These are phyloP conservation scores for Didymodactylos carnosus DNA, from an alignment of 2,888 invertebrate genomes.

Conservation along the genomic window DNA sequence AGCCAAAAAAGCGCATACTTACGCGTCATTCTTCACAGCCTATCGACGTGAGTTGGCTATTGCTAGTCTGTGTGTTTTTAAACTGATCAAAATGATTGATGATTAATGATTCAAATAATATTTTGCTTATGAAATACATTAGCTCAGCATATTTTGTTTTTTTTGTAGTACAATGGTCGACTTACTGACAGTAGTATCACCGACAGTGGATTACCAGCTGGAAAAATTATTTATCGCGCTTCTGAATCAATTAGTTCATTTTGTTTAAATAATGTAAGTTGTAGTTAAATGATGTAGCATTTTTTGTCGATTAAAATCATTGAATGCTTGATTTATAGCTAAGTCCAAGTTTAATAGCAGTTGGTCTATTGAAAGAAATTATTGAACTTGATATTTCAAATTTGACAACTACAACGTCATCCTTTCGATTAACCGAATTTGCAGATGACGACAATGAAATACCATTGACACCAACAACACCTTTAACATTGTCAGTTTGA, in stretches of 20 bases:
- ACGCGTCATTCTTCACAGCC: constrained; percentile 12
- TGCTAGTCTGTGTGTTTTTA: background rate
- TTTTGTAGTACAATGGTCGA: background rate
- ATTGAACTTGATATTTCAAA: constrained; percentile 91
- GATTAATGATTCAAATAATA: too few relatives aligned
- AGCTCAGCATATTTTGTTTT: background rate
- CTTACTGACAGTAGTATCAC: background rate
- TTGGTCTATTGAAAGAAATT: constrained; percentile 83
- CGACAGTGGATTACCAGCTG: background rate
- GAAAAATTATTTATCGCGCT: constrained; percentile 88
- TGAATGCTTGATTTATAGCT: constrained; percentile 20
- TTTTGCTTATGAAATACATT: too few relatives aligned
- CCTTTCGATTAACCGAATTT: constrained; percentile 33
- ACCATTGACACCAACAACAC: background rate
- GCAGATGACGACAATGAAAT: constrained; percentile 83
- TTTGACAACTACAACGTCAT: constrained; percentile 37
- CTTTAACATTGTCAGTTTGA: background rate
- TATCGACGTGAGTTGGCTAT: background rate
- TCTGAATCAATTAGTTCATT: constrained; percentile 93
- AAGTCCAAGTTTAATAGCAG: constrained; percentile 44
- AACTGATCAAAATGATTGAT: too few relatives aligned
- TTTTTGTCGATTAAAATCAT: background rate
- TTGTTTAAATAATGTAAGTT: constrained; percentile 65
- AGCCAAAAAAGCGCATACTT: too few relatives aligned
- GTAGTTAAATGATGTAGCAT: background rate